phyloP scores from a whole-genome alignment of 2,113 vertebrate genomes.

The Phyllostomus hastatus region DNA sequence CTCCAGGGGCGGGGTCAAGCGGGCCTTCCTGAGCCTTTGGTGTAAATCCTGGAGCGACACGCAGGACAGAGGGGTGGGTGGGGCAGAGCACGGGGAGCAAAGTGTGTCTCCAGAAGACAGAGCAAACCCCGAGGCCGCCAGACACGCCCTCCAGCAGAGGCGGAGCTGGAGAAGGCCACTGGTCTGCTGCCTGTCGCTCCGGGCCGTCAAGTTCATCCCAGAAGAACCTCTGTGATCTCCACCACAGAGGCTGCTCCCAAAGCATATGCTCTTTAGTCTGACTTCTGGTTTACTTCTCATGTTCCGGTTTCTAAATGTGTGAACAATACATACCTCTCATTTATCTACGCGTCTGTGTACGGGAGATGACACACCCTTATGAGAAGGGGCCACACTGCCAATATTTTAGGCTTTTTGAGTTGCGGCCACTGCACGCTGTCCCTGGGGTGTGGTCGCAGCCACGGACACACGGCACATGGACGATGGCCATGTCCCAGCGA shows the following conservation, averaged over 20 bases:
- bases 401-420: neutral
- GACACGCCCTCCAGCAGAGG: fast-evolving
- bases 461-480: fast-evolving
- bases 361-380: neutral
- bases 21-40: slow-evolving; percentile 78
- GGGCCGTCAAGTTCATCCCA: neutral
- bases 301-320: neutral
- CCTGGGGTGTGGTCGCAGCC: neutral
- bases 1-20: slow-evolving; percentile 79
- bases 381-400: neutral
- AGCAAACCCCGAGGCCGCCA: neutral
- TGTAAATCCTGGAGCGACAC: slow-evolving; percentile 78
- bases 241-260: neutral
- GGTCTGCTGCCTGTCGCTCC: fast-evolving
- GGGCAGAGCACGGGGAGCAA: neutral
- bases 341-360: neutral
- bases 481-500: neutral
- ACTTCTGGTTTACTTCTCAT: neutral
- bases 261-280: neutral
- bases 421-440: neutral
- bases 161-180: neutral
- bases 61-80: neutral
- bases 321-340: neutral
- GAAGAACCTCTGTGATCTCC: neutral
- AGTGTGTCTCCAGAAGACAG: neutral